Percentiles rank a stretch among this genome's conserved stretches.
phyloP scores from a whole-genome alignment of 1,140 invertebrate species.

The Drosophila serrata region DNA sequence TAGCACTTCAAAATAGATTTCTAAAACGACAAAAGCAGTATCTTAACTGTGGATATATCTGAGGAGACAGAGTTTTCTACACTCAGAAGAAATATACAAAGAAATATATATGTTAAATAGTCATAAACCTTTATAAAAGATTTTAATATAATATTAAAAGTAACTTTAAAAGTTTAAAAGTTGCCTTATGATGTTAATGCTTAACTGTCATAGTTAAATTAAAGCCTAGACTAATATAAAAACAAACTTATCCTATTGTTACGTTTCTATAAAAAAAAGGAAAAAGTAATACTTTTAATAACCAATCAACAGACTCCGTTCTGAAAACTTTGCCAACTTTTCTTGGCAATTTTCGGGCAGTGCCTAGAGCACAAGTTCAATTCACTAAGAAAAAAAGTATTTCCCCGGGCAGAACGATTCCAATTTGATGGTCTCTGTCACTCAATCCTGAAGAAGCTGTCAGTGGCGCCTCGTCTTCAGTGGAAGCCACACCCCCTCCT shows the following conservation, averaged over 20 bases:
- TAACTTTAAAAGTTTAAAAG: too few species aligned
- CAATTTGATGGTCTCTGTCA: conserved; percentile 55
- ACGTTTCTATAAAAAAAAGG: background rate
- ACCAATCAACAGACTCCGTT: background rate
- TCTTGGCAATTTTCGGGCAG: background rate
- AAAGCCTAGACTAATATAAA: too few species aligned
- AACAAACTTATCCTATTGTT: too few species aligned
- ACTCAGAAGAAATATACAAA: background rate
- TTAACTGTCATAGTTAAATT: too few species aligned
- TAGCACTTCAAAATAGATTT: conserved; percentile 70
- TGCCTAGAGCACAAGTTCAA: conserved; percentile 15
- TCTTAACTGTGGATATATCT: background rate
- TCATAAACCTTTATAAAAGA: too few species aligned
- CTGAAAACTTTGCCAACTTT: background rate
- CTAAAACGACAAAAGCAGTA: conserved; percentile 52
- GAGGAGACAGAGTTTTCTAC: background rate
- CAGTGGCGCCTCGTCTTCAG: conserved; percentile 1
- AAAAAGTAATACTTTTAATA: background rate
- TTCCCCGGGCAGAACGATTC: conserved; percentile 45
- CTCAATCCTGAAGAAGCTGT: conserved; percentile 52
- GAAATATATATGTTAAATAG: too few species aligned
- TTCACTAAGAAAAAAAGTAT: conserved; percentile 64
- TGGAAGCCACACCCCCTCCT: background rate
- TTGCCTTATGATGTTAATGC: too few species aligned
- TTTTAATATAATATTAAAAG: too few species aligned